Evolutionary conservation across 2,888 invertebrate species (phyloP).

Genomic region (Spodoptera picta): DNA sequence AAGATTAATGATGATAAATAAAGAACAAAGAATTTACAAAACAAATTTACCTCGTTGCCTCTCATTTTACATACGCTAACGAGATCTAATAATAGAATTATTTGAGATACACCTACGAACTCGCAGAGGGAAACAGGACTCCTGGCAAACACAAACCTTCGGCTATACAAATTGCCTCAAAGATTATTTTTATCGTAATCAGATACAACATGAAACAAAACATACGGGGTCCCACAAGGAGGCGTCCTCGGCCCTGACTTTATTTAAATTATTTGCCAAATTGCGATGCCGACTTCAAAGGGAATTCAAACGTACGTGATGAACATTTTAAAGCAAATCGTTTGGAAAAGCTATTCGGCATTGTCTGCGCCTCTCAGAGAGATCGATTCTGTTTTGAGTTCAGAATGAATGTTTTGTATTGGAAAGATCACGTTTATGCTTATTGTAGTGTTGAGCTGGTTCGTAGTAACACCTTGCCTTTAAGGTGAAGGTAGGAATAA

Average conservation of each 20-base stretch:
- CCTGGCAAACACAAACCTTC: conserved; percentile 23
- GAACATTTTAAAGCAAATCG: conserved; percentile 68
- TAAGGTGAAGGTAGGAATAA: not conserved
- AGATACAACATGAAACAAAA: conserved; percentile 46
- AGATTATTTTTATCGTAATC: conserved; percentile 38
- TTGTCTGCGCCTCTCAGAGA: conserved; percentile 54
- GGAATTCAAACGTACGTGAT: conserved; percentile 66
- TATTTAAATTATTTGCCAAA: conserved; percentile 73
- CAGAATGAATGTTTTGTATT: conserved; percentile 47
- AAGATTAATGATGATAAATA: conserved; percentile 32
- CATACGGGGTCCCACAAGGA: conserved; percentile 45
- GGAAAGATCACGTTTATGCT: conserved; percentile 37
- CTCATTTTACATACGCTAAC: conserved; percentile 43
- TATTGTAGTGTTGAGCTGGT: conserved; percentile 19
- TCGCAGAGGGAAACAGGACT: conserved; percentile 13
- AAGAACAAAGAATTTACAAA: conserved; percentile 21
- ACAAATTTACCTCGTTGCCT: conserved; percentile 25
- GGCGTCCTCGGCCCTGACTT: conserved; percentile 48
- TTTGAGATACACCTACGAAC: conserved; percentile 11
- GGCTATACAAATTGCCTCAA: conserved; percentile 26
- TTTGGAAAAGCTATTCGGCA: conserved; percentile 61
- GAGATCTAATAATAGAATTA: conserved; percentile 41
- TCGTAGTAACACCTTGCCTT: not conserved
- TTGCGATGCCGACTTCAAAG: conserved; percentile 69
- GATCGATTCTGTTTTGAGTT: conserved; percentile 49